Percentiles rank a stretch among this genome's conserved stretches.
These are phyloP conservation scores for Andrena flavipes DNA, from an alignment of 2,888 invertebrate genomes.

Conservation along the genomic window DNA sequence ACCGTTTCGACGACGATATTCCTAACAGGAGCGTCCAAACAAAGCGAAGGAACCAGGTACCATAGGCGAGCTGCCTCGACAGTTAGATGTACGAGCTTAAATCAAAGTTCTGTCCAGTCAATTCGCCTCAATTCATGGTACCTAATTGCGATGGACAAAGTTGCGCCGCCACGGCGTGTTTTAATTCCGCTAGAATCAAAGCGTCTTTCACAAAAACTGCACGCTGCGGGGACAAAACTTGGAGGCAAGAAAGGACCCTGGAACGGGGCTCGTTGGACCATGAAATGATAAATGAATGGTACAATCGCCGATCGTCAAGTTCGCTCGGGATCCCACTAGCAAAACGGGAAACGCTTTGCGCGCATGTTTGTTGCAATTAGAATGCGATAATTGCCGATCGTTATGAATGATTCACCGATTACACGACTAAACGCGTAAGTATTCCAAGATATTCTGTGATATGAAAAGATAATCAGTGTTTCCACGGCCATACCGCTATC, in stretches of 20 bases:
- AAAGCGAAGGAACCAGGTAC: neutral
- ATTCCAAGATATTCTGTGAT: neutral
- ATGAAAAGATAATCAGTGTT: neutral
- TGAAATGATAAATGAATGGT: slow-evolving; percentile 58
- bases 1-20: neutral
- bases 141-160: neutral
- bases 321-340: slow-evolving; percentile 14
- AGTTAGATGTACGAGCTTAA: neutral
- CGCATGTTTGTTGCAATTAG: slow-evolving; percentile 5
- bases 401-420: slow-evolving; percentile 22
- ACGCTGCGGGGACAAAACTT: neutral
- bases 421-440: slow-evolving; percentile 1
- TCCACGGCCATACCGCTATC: neutral
- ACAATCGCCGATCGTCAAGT: slow-evolving; percentile 41
- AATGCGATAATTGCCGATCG: slow-evolving; percentile 34
- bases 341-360: slow-evolving; percentile 1
- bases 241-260: neutral
- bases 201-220: neutral
- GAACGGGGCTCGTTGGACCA: slow-evolving; percentile 36
- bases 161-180: neutral
- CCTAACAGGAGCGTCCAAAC: neutral
- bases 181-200: neutral
- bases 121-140: neutral
- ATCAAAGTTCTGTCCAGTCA: neutral
- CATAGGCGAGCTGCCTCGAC: no score